These are phyloP conservation scores for Apodemia zela DNA, from an alignment of 2,888 invertebrate species.

Conservation along the genomic window DNA sequence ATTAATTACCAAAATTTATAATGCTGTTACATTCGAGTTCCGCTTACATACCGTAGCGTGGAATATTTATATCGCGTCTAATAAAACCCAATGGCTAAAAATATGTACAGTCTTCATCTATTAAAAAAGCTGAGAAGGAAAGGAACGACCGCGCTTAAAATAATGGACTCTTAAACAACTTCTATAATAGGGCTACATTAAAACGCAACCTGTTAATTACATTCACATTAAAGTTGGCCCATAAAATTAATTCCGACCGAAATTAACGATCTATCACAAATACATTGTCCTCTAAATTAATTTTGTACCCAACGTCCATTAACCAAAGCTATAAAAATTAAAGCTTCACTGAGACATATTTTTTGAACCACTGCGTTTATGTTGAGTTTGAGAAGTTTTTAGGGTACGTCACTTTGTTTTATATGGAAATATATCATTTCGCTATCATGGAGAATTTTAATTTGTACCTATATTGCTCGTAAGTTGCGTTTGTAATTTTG, in stretches of 20 bases:
- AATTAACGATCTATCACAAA: conserved; percentile 39
- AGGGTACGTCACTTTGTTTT: not conserved
- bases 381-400: not conserved
- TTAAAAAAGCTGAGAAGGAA: not conserved
- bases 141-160: not conserved
- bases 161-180: conserved; percentile 11
- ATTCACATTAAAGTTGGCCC: conserved; percentile 11
- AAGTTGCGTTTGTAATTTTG: too few species aligned
- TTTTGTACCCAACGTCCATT: conserved; percentile 36
- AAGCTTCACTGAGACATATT: conserved; percentile 24
- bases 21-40: too few species aligned
- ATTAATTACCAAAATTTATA: too few species aligned
- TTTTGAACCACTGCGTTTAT: not conserved
- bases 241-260: conserved; percentile 19
- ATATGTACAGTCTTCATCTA: not conserved
- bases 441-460: too few species aligned
- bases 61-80: not conserved
- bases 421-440: too few species aligned
- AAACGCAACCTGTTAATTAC: conserved; percentile 20
- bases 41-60: too few species aligned
- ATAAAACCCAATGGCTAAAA: not conserved
- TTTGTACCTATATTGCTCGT: too few species aligned
- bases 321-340: conserved; percentile 33
- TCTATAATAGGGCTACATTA: conserved; percentile 18
- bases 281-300: conserved; percentile 37